A percentile compares a stretch with the other conserved stretches of the same genome.
These are phyloP conservation scores for Polydesmus complanatus DNA, from an alignment of 2,888 invertebrate species.

Conservation along the genomic window DNA sequence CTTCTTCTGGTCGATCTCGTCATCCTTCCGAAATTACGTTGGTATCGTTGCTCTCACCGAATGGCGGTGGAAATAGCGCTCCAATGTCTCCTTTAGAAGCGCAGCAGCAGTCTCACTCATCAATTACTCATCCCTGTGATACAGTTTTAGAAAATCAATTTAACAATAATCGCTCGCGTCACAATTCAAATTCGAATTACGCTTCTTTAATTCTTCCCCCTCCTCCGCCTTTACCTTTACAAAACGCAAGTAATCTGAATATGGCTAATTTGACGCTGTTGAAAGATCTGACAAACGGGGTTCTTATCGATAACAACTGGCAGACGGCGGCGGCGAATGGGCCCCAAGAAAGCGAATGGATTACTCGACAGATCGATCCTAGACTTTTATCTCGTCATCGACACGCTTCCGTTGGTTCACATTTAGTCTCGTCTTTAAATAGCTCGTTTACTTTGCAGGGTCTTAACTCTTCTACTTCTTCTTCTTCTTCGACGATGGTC, in stretches of 20 bases:
- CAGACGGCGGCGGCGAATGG: background rate
- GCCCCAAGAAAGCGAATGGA: background rate
- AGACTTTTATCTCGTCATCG: constrained; percentile 13
- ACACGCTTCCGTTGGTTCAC: constrained; percentile 14
- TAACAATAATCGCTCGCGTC: constrained; percentile 19
- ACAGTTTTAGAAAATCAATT: constrained; percentile 18
- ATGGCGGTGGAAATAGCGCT: constrained; percentile 19
- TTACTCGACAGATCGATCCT: constrained; percentile 4
- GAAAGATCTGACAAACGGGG: too few relatives aligned
- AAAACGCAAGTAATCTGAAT: background rate
- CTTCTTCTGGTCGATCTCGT: constrained; percentile 21
- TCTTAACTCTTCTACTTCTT: background rate
- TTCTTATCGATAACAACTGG: background rate
- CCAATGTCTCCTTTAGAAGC: constrained; percentile 21
- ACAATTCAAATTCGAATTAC: constrained; percentile 22
- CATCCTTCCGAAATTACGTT: constrained; percentile 25
- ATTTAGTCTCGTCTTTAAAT: background rate
- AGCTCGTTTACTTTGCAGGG: background rate
- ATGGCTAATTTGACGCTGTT: background rate
- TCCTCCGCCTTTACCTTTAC: background rate
- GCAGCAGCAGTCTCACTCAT: background rate
- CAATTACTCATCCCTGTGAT: constrained; percentile 5
- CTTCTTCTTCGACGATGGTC: background rate
- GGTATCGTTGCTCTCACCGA: background rate
- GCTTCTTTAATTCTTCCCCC: background rate